Evolutionary conservation across 2,113 vertebrate genomes (phyloP), one percentile per base, ranked within the genome.

Genomic region (Euleptes europaea): DNA sequence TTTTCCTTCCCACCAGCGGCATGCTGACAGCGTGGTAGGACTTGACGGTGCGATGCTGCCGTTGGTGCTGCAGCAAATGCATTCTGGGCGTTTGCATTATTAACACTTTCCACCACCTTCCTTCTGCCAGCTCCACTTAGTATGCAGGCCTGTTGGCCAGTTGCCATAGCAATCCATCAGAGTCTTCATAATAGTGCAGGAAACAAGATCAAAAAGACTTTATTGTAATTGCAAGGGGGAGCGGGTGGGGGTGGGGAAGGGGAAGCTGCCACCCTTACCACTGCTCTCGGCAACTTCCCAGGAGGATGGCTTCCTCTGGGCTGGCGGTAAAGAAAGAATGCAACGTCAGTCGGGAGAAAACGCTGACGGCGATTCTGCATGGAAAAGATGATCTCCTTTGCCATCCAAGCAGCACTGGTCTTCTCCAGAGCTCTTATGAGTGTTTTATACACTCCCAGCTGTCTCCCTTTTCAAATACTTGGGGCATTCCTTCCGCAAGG

Each of bases 141-240:
- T 94, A 97, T 96, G 96, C 96, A 97, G 95, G 80, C 84, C 90
- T 91, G 90, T 66, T 95, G 92, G 91, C 93, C 84, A 88, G 95
- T 95, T 95, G 95, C 94, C 93, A 95, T 96, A 94, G 95, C 88
- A 92, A 95, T 95, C 88, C 90, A 91, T 74, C 83, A 80, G 89
- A 85, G 88, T 84, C 85, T 87, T 94, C 91, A 70, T 89, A 92
- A 90, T 90, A 85, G 79, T 86, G 84, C 91, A 92, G 85, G 86
- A 93, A 92, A 85, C 65, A 82, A 90, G 88, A 95, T 94, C 88
- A 95, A 94, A 93, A 94, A 91, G 83, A 73, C 77, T 91, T 89
- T 69, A 86, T 4, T 88, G 84, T 87, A 92, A 85, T 83, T 66
- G 60, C 80, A 1, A 42, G 9, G 31, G 33, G 35, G 2, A n/a